Conservation (phyloP, 2,113 vertebrate species). For the Petaurus breviceps region DNA sequence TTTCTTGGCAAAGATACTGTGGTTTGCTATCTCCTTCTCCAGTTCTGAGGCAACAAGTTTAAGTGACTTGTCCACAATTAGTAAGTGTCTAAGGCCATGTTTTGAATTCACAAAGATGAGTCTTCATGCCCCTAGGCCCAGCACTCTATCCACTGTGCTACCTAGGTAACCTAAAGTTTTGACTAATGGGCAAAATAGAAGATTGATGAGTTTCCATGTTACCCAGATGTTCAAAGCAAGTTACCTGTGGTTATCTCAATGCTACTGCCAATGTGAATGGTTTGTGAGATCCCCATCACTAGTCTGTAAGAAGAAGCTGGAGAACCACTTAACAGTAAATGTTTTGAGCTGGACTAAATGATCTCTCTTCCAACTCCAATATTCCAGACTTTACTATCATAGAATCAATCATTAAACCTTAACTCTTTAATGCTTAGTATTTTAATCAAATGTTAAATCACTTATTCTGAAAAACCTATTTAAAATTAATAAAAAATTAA, state of each 20-base stretch:
- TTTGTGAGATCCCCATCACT: not conserved
- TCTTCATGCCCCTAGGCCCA: not conserved
- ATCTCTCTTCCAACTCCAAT: not conserved
- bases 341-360: not conserved
- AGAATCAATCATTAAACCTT: constrained; percentile 29
- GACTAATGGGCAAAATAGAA: not conserved
- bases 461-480: constrained; percentile 8
- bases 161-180: not conserved
- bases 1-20: no score
- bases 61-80: not conserved
- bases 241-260: not conserved
- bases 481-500: constrained; percentile 19
- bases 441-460: constrained; percentile 9
- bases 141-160: not conserved
- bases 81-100: not conserved
- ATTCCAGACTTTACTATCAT: not conserved
- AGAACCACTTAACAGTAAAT: no score
- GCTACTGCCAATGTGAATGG: no score
- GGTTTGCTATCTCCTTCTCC: no score
- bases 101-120: not conserved
- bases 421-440: not conserved
- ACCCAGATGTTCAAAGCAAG: not conserved
- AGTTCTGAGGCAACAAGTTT: not conserved
- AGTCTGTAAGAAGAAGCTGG: not conserved
- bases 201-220: not conserved